Base-by-base conservation (phyloP, 1,140 invertebrate genomes). In the Trichonephila inaurata region DNA sequence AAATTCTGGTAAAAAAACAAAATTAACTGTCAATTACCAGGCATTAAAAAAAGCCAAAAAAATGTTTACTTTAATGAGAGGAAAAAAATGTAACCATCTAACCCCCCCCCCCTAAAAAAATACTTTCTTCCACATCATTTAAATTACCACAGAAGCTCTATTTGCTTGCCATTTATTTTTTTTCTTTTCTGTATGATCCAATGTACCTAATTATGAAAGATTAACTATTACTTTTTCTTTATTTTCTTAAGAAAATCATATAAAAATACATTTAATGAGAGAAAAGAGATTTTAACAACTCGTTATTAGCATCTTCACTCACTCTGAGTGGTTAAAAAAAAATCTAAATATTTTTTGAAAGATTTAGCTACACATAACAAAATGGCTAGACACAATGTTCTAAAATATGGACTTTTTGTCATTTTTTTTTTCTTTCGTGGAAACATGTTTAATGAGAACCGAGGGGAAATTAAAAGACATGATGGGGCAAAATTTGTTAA, bases 391-490 rank as follows among this genome's bases (percentile, higher is more conserved):
- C 21, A 24, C 21, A 51, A 51, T 51, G 24, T n/a, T n/a, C 5
- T 6, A 69, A 69, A 69, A 24, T 66, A 2, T 14, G n/a, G 64
- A 14, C 10, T 69, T 69, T 69, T 69, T 24, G 24, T 69, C 14
- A n/a, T 69, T 69, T 77, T 33, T 33, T n/a, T 40, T 33, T 3
- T 40, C 16, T 77, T 77, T 40, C 6, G 72, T 7, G 28, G 12
- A 28, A 19, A 2, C 12, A 14, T 77, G 7, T 77, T 77, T 77
- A 77, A 77, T 77, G 72, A 40, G 28, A 77, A 33, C 72, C 28
- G 24, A 72, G 16, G 72, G 72, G 72, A 77, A 77, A 77, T 77
- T 28, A 77, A 40, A 77, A 77, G 28, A 77, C 28, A 12, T 77
- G 72, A 77, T 77, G 18, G 18, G 40, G 28, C 28, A 40, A 40